These are phyloP conservation scores for Falcaria lacertinaria DNA, from an alignment of 2,888 invertebrate species.

Conservation along the genomic window DNA sequence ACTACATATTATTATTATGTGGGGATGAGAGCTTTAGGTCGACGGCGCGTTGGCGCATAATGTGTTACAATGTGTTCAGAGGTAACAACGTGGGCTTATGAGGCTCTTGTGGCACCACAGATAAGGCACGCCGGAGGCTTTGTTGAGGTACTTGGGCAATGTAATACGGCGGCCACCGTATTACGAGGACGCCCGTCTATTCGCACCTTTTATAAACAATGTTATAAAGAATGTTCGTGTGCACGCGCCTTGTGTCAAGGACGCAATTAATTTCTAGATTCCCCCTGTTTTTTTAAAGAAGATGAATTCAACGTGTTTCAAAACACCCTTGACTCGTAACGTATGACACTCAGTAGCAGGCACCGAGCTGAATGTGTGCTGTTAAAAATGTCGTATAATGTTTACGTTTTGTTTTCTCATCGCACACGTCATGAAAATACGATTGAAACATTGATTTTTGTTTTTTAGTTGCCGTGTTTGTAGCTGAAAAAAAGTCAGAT, in stretches of 20 bases:
- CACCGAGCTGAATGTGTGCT: constrained; percentile 15
- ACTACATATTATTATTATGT: constrained; percentile 64
- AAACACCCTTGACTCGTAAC: constrained; percentile 16
- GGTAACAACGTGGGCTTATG: constrained; percentile 74
- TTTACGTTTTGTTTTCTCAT: constrained; percentile 14
- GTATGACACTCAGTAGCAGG: constrained; percentile 12
- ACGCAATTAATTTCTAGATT: constrained; percentile 48
- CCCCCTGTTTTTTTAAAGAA: constrained; percentile 29
- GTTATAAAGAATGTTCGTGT: constrained; percentile 39
- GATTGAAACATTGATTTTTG: not conserved
- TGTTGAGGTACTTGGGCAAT: constrained; percentile 60
- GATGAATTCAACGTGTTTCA: constrained; percentile 20
- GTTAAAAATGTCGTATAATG: constrained; percentile 20
- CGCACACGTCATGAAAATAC: not conserved
- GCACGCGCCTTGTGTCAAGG: constrained; percentile 38
- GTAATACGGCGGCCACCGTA: constrained; percentile 64
- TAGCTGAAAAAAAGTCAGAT: not conserved
- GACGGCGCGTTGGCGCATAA: constrained; percentile 63
- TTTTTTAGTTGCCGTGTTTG: not conserved
- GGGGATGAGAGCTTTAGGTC: constrained; percentile 53
- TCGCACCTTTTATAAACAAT: constrained; percentile 61
- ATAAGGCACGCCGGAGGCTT: constrained; percentile 73
- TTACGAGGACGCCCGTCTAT: constrained; percentile 45
- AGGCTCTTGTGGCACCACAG: constrained; percentile 61
- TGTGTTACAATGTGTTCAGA: constrained; percentile 72